phyloP scores from a whole-genome alignment of 1,140 invertebrate genomes.

The Bombyx mori region ASM3026992v2 NC_085135.1:751001-751500 shows the following conservation, averaged over 20 bases:
- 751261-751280: conserved; percentile 5
- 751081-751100: conserved; percentile 30
- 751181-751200: conserved; percentile 7
- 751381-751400: conserved; percentile 22
- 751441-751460: conserved; percentile 29
- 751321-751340: conserved; percentile 32
- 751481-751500: conserved; percentile 31
- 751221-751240: conserved; percentile 7
- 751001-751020: conserved; percentile 26
- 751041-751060: conserved; percentile 19
- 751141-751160: conserved; percentile 22
- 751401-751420: conserved; percentile 27
- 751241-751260: conserved; percentile 8
- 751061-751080: conserved; percentile 26
- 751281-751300: conserved; percentile 4
- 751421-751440: conserved; percentile 31
- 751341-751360: conserved; percentile 21
- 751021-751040: conserved; percentile 21
- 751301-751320: conserved; percentile 4
- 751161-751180: conserved; percentile 18
- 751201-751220: conserved; percentile 7
- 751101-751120: conserved; percentile 31
- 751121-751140: conserved; percentile 27
- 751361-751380: conserved; percentile 28
- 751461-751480: conserved; percentile 26